phyloP scores from a whole-genome alignment of 2,113 vertebrate genomes.

The Accipiter cooperii region DNA sequence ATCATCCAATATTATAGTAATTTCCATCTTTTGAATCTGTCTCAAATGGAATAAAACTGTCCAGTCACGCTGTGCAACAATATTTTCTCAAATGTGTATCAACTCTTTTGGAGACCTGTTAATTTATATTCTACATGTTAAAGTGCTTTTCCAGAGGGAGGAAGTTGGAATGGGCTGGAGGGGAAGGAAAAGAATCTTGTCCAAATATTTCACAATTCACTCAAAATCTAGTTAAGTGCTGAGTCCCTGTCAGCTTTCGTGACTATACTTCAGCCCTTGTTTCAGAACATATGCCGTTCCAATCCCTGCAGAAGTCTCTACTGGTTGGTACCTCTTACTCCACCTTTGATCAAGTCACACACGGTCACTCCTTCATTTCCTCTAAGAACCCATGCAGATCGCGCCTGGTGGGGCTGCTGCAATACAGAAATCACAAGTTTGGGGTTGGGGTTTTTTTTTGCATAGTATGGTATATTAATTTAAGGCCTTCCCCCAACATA shows the following conservation, averaged over 20 bases:
- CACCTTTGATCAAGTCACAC: not conserved
- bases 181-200: constrained; percentile 5
- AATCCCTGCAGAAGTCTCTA: not conserved
- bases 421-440: constrained; percentile 10
- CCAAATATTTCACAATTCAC: constrained; percentile 24
- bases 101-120: not conserved
- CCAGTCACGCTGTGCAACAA: not conserved
- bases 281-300: not conserved
- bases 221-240: not conserved
- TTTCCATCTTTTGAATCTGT: not conserved
- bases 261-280: not conserved
- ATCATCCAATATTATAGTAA: constrained; percentile 15
- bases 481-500: not conserved
- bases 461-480: not conserved
- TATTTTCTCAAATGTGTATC: constrained; percentile 28
- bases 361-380: not conserved
- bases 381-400: not conserved
- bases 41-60: constrained; percentile 4
- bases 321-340: not conserved
- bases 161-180: not conserved
- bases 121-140: constrained; percentile 20
- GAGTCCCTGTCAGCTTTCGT: not conserved
- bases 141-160: constrained; percentile 34
- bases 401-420: not conserved
- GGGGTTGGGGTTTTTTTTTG: not conserved